Evolutionary conservation across 2,113 vertebrate genomes (phyloP), one percentile per base, ranked within the genome.

Genomic region (Epinephelus cyanopodus): DNA sequence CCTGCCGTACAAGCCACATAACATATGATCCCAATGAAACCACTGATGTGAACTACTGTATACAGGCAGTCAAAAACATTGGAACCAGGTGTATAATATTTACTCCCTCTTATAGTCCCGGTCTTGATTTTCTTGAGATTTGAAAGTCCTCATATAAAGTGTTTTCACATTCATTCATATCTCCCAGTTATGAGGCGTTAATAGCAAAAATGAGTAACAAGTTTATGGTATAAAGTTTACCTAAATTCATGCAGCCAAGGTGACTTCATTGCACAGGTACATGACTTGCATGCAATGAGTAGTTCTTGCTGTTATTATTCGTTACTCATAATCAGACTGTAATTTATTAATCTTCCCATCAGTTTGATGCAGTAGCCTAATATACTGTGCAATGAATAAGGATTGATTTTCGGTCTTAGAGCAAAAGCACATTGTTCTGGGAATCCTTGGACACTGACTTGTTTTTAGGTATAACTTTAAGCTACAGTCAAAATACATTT

Each of bases 21-120:
- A 83, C 21, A 48, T 65, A n/a, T 52, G 23, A 47, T 52, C 47
- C 39, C 83, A 57, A 37, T 63, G 15, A 84, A 82, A 79, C 25
- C 10, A 27, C 18, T 21, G 7, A 57, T 57, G 6, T 70, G 58
- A 65, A 58, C n/a, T 37, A n/a, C 53, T 56, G 5, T 15, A 33
- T 52, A 65, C 39, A 60, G 39, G 3, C 53, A 52, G 9, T 53
- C 66, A 75, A 82, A 64, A n/a, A 56, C 37, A 81, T 61, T 52
- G 57, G 53, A 33, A 29, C 19, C 10, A 39, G 17, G 9, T 45
- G 39, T 65, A 56, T 58, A 57, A 74, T 74, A 70, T 62, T 62
- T 52, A 6, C 39, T 47, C 18, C n/a, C 9, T 60, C 67, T 58
- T 17, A 25, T 0, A 0, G 1, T 8, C 1, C 8, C 17, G 47